Evolutionary conservation across 2,888 invertebrate species (phyloP), one percentile per base, ranked within the genome.

Genomic region (Ophion slaviceki): DNA sequence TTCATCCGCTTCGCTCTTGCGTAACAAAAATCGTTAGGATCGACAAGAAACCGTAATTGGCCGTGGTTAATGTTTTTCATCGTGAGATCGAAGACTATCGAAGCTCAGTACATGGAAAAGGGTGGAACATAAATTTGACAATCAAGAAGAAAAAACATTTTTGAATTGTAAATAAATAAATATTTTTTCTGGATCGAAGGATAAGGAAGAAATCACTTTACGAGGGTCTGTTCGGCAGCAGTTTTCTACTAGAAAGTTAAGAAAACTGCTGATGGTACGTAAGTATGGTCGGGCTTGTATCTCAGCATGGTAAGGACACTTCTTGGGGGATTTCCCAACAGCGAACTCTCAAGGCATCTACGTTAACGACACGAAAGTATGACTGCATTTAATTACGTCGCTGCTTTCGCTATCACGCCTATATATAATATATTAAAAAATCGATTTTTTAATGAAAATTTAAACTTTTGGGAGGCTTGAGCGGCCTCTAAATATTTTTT

Each of bases 261-360:
- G 6, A 24, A n/a, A 67, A 28, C 24, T 66, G 47, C 71, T 10
- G 32, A 70, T 68, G 80, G 80, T 82, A 71, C 80, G 59, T 62
- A 17, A 67, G 62, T 14, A 68, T 72, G 71, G 66, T 80, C 80
- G 80, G 47, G 72, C 62, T 68, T 71, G 68, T 84, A 84, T 75
- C 83, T 10, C n/a, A 64, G 66, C 32, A 80, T 66, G 74, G 80
- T 77, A 78, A 82, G 5, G 36, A 64, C n/a, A 40, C 67, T n/a
- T 47, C 45, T 75, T 45, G n/a, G 45, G 28, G n/a, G 62, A 75
- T 17, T 14, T 59, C 36, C 47, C n/a, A 17, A 28, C 20, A 36
- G 66, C 5, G 14, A 72, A n/a, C 17, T 24, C 17, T 7, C 17
- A 47, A 82, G 85, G 71, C 53, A 24, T 75, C 85, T 85, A 71